Conservation (phyloP, 2,888 invertebrate species). For the Drosophila anomelani region DNA sequence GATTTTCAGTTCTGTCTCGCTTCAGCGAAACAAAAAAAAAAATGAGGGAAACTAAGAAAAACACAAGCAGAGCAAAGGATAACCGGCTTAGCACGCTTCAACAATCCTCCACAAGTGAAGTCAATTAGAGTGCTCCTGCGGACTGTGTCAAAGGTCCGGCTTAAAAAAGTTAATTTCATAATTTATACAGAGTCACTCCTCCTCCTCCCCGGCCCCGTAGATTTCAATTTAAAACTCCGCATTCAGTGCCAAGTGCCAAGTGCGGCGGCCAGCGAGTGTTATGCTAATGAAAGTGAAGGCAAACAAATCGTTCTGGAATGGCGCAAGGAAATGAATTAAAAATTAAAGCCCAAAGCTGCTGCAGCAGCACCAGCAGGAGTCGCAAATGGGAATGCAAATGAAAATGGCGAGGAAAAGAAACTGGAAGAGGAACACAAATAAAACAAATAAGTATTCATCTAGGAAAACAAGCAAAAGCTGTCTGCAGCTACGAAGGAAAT, state of each 20-base stretch:
- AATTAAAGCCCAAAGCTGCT: constrained; percentile 64
- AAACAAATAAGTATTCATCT: constrained; percentile 6
- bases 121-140: constrained; percentile 48
- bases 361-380: constrained; percentile 40
- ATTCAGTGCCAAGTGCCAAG: constrained; percentile 22
- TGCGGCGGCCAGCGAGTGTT: constrained; percentile 18
- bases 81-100: constrained; percentile 29
- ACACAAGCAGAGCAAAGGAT: constrained; percentile 8
- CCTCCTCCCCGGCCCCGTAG: constrained; percentile 10
- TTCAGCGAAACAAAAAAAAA: background rate
- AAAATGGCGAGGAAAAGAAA: constrained; percentile 6
- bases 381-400: constrained; percentile 31
- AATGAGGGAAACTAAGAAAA: background rate
- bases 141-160: constrained; percentile 33
- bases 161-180: constrained; percentile 52
- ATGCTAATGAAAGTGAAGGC: constrained; percentile 46
- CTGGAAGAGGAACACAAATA: constrained; percentile 13
- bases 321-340: constrained; percentile 65
- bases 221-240: constrained; percentile 62
- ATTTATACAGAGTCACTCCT: constrained; percentile 32
- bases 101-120: constrained; percentile 17
- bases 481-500: constrained; percentile 62
- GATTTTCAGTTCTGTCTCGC: constrained; percentile 34
- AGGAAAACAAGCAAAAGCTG: constrained; percentile 61
- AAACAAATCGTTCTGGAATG: constrained; percentile 47